phyloP scores from a whole-genome alignment of 2,888 invertebrate genomes.

The Venustoraphidia nigricollis region DNA sequence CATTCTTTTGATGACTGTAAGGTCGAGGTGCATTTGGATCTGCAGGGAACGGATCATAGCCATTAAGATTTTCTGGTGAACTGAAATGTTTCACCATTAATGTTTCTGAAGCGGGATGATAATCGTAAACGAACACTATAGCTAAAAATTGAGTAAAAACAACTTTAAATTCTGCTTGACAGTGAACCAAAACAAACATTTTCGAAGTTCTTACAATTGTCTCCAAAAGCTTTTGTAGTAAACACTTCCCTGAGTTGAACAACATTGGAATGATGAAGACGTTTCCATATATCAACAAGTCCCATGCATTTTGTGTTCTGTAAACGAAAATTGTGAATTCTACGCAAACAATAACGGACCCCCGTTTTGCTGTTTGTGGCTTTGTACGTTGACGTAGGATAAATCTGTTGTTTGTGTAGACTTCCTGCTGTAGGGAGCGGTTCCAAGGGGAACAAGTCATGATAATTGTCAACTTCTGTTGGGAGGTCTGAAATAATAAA shows the following conservation, averaged over 20 bases:
- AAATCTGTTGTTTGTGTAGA: slow-evolving; percentile 49
- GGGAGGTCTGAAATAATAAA: slow-evolving; percentile 48
- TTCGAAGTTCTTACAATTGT: slow-evolving; percentile 62
- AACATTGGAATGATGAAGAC: slow-evolving; percentile 87
- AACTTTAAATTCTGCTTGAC: neutral
- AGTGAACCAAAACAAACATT: neutral
- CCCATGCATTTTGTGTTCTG: slow-evolving; percentile 72
- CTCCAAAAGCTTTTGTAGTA: slow-evolving; percentile 90
- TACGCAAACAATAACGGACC: slow-evolving; percentile 67
- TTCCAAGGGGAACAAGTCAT: slow-evolving; percentile 76
- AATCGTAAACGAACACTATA: slow-evolving; percentile 91
- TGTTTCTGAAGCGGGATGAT: slow-evolving; percentile 82
- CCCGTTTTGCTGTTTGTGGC: slow-evolving; percentile 80
- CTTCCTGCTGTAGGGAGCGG: slow-evolving; percentile 34
- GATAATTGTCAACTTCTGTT: slow-evolving; percentile 77
- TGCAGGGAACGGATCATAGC: slow-evolving; percentile 67
- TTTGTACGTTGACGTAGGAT: slow-evolving; percentile 76
- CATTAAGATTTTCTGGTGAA: slow-evolving; percentile 39
- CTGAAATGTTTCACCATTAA: slow-evolving; percentile 74
- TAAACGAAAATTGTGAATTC: slow-evolving; percentile 74
- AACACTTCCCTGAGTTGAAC: slow-evolving; percentile 86
- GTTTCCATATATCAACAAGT: slow-evolving; percentile 87
- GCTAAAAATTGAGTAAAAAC: slow-evolving; percentile 38
- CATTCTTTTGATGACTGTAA: slow-evolving; percentile 70
- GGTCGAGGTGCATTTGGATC: slow-evolving; percentile 69